These are phyloP conservation scores for Microhierax caerulescens DNA, from an alignment of 2,797 vertebrate genomes.

Conservation along the genomic window DNA sequence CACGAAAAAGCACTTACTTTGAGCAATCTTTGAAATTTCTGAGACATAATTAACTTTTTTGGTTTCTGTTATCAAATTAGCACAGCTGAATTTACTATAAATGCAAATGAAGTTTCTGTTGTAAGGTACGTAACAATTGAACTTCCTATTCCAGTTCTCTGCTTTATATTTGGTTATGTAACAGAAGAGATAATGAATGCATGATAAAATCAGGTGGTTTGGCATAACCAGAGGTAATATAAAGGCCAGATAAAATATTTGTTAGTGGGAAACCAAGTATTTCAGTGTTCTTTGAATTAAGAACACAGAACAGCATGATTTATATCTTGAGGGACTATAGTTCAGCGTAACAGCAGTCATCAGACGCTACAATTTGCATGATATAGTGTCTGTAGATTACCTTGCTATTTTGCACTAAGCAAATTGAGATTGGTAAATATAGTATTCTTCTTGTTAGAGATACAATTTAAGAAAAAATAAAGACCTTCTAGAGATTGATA, in stretches of 20 bases:
- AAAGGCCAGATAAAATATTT: neutral
- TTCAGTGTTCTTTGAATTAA: constrained; percentile 15
- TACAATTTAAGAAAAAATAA: neutral
- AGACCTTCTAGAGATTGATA: neutral
- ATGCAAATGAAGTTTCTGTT: neutral
- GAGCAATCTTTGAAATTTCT: neutral
- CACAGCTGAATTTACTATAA: neutral
- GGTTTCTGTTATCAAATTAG: neutral
- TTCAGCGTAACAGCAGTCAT: neutral
- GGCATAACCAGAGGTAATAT: neutral
- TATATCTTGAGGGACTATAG: constrained; percentile 7
- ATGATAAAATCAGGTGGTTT: neutral
- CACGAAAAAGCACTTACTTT: neutral
- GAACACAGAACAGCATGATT: neutral
- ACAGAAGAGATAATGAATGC: neutral
- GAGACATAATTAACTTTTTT: neutral
- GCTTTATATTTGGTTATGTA: neutral
- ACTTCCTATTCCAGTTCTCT: neutral
- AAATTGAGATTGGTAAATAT: neutral
- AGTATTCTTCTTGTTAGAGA: neutral
- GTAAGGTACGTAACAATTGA: neutral
- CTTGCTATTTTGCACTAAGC: neutral
- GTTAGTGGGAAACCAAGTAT: neutral
- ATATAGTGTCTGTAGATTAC: neutral
- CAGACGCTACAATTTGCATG: neutral